A percentile compares a stretch with the other conserved stretches of the same genome.
These are phyloP conservation scores for Psittacara wagleri DNA, from an alignment of 2,113 vertebrate species.

Conservation along the genomic window DNA sequence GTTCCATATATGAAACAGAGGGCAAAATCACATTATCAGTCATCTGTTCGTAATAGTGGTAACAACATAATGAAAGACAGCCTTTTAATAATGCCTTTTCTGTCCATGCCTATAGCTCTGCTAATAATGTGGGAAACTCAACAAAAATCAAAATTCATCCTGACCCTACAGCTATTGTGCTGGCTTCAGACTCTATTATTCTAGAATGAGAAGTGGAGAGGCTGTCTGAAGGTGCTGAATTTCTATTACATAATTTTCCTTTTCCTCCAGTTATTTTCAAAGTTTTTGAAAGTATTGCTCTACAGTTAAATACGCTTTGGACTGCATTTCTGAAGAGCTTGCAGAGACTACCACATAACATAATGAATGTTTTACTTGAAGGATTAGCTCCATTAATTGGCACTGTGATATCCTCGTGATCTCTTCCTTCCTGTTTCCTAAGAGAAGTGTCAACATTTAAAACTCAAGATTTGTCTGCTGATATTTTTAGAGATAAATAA, in stretches of 20 bases:
- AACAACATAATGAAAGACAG: slow-evolving; percentile 7
- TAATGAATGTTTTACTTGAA: slow-evolving; percentile 41
- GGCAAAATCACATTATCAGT: slow-evolving; percentile 19
- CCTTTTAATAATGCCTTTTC: neutral
- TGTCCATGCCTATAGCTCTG: neutral
- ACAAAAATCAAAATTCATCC: slow-evolving; percentile 15
- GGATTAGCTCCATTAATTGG: slow-evolving; percentile 25
- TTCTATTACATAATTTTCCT: neutral
- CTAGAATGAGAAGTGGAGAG: neutral
- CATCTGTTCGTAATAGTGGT: neutral
- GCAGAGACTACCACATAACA: neutral
- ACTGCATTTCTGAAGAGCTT: slow-evolving; percentile 33
- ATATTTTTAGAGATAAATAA: slow-evolving; percentile 29
- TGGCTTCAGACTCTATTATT: neutral
- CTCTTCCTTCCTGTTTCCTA: slow-evolving; percentile 32
- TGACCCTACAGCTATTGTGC: neutral
- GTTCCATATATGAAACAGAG: neutral
- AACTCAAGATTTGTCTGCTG: neutral
- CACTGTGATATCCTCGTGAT: slow-evolving; percentile 17
- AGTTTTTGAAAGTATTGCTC: neutral
- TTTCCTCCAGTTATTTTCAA: neutral
- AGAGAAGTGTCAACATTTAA: slow-evolving; percentile 29
- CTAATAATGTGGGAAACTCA: slow-evolving; percentile 28
- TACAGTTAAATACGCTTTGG: slow-evolving; percentile 7
- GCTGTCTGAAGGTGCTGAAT: neutral